phyloP scores from a whole-genome alignment of 2,888 invertebrate species.

The Scaptomyza cyrtandrae region DNA sequence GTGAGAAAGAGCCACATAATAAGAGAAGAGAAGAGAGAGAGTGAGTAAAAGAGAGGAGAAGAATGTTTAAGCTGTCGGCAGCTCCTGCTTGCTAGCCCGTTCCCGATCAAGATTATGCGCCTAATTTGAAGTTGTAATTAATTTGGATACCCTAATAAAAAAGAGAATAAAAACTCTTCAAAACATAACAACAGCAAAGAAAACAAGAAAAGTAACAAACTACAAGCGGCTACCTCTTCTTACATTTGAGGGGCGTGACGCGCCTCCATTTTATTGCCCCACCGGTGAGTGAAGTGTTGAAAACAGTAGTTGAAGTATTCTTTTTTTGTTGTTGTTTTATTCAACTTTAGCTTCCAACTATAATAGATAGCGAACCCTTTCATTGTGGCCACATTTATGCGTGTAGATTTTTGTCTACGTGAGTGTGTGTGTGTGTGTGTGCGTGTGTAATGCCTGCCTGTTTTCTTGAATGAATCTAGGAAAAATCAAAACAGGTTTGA shows the following conservation, averaged over 20 bases:
- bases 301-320: constrained; percentile 78
- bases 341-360: constrained; percentile 36
- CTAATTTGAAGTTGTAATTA: constrained; percentile 83
- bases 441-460: constrained; percentile 66
- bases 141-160: constrained; percentile 82
- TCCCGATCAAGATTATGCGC: constrained; percentile 79
- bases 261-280: constrained; percentile 78
- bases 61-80: constrained; percentile 34
- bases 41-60: constrained; percentile 6
- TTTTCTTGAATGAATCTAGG: constrained; percentile 79
- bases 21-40: constrained; percentile 12
- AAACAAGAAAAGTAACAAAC: constrained; percentile 36
- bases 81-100: constrained; percentile 46
- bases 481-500: constrained; percentile 63
- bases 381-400: constrained; percentile 10
- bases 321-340: constrained; percentile 16
- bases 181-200: constrained; percentile 31
- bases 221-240: constrained; percentile 33
- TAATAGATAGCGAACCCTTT: constrained; percentile 44
- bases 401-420: constrained; percentile 11
- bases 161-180: constrained; percentile 50
- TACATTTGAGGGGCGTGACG: constrained; percentile 63
- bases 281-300: constrained; percentile 81
- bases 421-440: constrained; percentile 24
- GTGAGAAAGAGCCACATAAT: constrained; percentile 12